A percentile compares a stretch with the other conserved stretches of the same genome.
Conservation (phyloP, 2,113 vertebrate species). For the Anseranas semipalmata region DNA sequence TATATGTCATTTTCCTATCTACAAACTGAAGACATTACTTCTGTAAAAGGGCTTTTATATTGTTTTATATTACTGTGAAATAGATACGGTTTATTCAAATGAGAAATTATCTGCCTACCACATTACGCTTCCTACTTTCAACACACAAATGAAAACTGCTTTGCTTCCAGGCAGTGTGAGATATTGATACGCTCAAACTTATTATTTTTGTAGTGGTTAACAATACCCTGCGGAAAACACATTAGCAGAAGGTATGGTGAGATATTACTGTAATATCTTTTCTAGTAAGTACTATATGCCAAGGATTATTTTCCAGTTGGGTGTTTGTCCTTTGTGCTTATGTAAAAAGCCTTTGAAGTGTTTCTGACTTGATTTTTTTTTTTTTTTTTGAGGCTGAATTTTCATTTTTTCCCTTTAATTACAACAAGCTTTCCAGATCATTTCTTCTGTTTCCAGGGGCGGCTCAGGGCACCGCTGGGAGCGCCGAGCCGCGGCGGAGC, state of each 20-base stretch:
- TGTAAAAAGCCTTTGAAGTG: background rate
- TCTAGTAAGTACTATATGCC: background rate
- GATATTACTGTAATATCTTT: constrained; percentile 5
- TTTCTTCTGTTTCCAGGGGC: background rate
- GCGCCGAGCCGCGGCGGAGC: rapidly evolving
- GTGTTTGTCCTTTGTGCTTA: background rate
- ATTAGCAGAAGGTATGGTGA: constrained; percentile 13
- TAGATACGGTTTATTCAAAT: constrained; percentile 37
- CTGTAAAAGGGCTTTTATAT: constrained; percentile 11
- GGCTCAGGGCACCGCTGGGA: rapidly evolving
- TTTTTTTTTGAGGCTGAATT: background rate
- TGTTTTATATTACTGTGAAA: background rate
- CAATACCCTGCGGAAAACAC: background rate
- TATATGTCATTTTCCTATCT: background rate
- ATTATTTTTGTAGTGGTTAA: constrained; percentile 4
- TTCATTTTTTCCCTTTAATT: background rate
- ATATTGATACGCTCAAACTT: background rate
- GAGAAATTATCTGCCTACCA: constrained; percentile 25
- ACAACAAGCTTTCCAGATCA: background rate
- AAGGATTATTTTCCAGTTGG: background rate
- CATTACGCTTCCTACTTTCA: background rate
- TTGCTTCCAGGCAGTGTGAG: background rate
- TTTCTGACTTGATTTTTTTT: background rate
- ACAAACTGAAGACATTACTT: background rate
- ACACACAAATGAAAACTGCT: background rate